Evolutionary conservation across 2,797 vertebrate genomes (phyloP), one percentile per base, ranked within the genome.

Genomic region (Smutsia temminckii): DNA sequence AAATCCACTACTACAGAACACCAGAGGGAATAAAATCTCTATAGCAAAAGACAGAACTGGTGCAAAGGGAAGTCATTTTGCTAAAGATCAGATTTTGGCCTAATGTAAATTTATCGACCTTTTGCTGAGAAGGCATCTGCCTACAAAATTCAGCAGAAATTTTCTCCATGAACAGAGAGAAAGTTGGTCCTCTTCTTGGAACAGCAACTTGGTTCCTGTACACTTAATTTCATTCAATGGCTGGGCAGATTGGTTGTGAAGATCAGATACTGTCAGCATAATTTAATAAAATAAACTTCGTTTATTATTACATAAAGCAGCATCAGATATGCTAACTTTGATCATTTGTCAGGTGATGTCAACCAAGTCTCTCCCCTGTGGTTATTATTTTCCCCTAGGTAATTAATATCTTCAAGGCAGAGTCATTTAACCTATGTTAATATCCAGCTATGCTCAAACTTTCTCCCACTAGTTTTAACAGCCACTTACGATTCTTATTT

Each of bases 401-500:
- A 85, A 94, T 61, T 75, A 81, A 42, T 27, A 94, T 25, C 4
- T 75, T 92, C 63, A 12, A 18, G 21, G 51, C 63, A 90, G 37
- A 75, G 40, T 42, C 17, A 59, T 59, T 75, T 46, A 59, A 18
- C 61, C 27, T 61, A 86, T 11, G 14, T 32, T 86, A 90, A 74
- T 46, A 57, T 29, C 6, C 34, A 92, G 4, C 80, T 85, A 85
- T 63, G 59, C 83, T 69, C 80, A 89, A 94, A 78, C 27, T 93
- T 92, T 66, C 16, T 87, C 51, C 37, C 21, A 80, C n/a, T 94
- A 69, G 53, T 71, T 93, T 94, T 86, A 95, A 91, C 37, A 89
- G 61, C 32, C 61, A 75, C 61, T 63, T 61, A 85, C 75, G 85
- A 91, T 66, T 95, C 23, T 85, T 71, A 84, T 21, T 63, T 89